These are phyloP conservation scores for Archips crataeganus DNA, from an alignment of 2,888 invertebrate species.

Conservation along the genomic window DNA sequence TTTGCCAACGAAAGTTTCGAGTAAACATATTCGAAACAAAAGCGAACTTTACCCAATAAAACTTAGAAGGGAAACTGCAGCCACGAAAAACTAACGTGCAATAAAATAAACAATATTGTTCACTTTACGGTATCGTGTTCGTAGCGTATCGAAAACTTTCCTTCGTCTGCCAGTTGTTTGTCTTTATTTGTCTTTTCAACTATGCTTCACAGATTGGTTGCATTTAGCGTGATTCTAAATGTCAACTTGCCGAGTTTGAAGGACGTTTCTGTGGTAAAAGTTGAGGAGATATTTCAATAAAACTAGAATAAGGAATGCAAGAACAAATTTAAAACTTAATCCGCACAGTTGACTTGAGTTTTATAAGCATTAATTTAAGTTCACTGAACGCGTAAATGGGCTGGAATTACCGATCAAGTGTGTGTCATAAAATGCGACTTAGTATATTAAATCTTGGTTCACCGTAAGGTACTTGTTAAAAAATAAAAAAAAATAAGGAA, in stretches of 20 bases:
- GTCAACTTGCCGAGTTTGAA: constrained; percentile 20
- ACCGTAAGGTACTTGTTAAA: too few species aligned
- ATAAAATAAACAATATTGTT: constrained; percentile 39
- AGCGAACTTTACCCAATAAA: constrained; percentile 11
- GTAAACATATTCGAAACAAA: background rate
- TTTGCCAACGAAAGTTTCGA: background rate
- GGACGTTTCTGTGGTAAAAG: constrained; percentile 16
- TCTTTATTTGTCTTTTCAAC: constrained; percentile 18
- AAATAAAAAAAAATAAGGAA: too few species aligned
- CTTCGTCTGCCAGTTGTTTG: constrained; percentile 2
- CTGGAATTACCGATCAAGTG: too few species aligned
- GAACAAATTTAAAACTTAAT: too few species aligned
- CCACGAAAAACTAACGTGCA: constrained; percentile 24
- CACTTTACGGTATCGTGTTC: constrained; percentile 33
- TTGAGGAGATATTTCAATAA: background rate
- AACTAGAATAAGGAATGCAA: background rate
- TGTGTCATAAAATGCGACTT: too few species aligned
- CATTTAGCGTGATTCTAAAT: constrained; percentile 24
- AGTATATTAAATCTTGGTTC: too few species aligned
- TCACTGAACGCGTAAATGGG: too few species aligned
- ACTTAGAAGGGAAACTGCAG: constrained; percentile 7
- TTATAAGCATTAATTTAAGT: too few species aligned
- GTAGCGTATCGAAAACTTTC: constrained; percentile 36
- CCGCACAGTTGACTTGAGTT: too few species aligned
- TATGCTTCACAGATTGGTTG: constrained; percentile 28